Evolutionary conservation across 2,113 vertebrate genomes (phyloP), one percentile per base, ranked within the genome.

Genomic region (Pongo pygmaeus): DNA sequence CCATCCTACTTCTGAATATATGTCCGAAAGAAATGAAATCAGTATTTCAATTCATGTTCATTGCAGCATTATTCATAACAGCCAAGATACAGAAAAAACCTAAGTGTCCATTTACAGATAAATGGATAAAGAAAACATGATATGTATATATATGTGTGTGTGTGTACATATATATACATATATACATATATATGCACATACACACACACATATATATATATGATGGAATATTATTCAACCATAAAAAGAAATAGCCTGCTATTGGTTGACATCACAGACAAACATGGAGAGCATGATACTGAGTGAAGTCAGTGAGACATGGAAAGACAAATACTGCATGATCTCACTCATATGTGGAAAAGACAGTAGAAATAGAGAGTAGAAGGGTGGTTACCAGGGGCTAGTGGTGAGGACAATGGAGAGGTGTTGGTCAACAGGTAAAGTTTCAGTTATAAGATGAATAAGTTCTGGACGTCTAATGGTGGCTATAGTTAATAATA

Each of bases 321-420:
- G 40, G 48, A 72, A 27, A 48, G 40, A 38, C 7, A 74, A 84
- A 48, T 46, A 22, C 22, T n/a, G 11, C 50, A 59, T 11, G 48
- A 12, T 50, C 43, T 52, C 1, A 40, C 17, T 48, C 48, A 22
- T 22, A 64, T 11, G 12, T 85, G 18, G 13, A n/a, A 59, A 84
- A 48, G 14, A 30, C 22, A 46, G 52, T 13, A 38, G 32, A 61
- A 74, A 59, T 23, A 17, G 8, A 35, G 22, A 84, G 43, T 70
- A 48, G 35, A 40, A 85, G 22, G 18, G 2, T 17, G 20, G n/a
- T 14, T 93, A 20, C 9, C 20, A 64, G 83, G n/a, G 12, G 13
- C 8, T 46, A 3, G 27, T 14, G n/a, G 30, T 11, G 12, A 8
- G 27, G 2, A 3, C 12, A 5, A 35, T 18, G 2, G 50, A 57